Evolutionary conservation across 2,113 vertebrate species (phyloP).

Genomic region (Melanotaenia duboulayi): DNA sequence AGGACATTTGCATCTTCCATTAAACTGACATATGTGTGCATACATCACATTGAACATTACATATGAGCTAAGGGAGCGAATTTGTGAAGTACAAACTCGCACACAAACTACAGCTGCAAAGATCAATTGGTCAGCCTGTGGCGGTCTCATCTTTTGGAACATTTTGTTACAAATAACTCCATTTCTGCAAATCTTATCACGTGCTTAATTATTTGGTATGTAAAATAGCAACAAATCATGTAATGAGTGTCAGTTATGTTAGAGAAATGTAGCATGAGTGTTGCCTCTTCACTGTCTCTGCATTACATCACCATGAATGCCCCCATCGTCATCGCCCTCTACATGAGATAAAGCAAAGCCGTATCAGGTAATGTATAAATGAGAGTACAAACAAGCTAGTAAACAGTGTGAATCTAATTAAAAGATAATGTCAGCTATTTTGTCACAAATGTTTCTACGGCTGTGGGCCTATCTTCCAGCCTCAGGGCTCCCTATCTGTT

Average conservation of each 20-base stretch:
- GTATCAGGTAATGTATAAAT: slow-evolving; percentile 75
- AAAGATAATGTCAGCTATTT: slow-evolving; percentile 83
- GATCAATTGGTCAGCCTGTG: slow-evolving; percentile 46
- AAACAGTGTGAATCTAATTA: slow-evolving; percentile 84
- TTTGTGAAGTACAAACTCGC: slow-evolving; percentile 72
- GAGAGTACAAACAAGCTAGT: slow-evolving; percentile 75
- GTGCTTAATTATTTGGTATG: slow-evolving; percentile 14
- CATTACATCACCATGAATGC: slow-evolving; percentile 44
- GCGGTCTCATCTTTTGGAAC: slow-evolving; percentile 35
- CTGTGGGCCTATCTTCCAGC: slow-evolving; percentile 60
- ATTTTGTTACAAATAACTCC: slow-evolving; percentile 39
- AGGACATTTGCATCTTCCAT: slow-evolving; percentile 86
- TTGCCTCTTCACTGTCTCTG: slow-evolving; percentile 20
- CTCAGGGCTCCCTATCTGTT: slow-evolving; percentile 64
- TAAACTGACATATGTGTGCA: slow-evolving; percentile 82
- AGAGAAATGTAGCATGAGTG: slow-evolving; percentile 6
- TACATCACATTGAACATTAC: slow-evolving; percentile 72
- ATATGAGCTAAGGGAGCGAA: slow-evolving; percentile 55
- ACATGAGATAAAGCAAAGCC: slow-evolving; percentile 64
- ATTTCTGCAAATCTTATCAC: slow-evolving; percentile 30
- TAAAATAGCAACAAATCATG: slow-evolving; percentile 21
- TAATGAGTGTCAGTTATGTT: slow-evolving; percentile 6
- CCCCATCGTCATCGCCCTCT: slow-evolving; percentile 64
- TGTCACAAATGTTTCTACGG: slow-evolving; percentile 71
- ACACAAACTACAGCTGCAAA: slow-evolving; percentile 54